Evolutionary conservation across 2,888 invertebrate species (phyloP), one percentile per base, ranked within the genome.

Genomic region (Entomobrya multifasciata): DNA sequence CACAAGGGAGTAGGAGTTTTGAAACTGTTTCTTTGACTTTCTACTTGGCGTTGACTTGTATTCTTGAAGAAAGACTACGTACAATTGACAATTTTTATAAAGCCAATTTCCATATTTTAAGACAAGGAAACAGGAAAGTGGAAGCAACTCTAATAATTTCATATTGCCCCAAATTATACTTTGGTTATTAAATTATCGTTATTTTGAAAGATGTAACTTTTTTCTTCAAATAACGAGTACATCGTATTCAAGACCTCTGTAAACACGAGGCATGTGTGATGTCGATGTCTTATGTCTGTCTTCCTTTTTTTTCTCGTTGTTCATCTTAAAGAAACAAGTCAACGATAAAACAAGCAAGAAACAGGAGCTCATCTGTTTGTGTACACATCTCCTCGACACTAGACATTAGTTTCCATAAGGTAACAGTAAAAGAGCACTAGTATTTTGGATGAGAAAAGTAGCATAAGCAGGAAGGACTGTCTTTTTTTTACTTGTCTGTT

Each of bases 171-270:
- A 74, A 74, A 55, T 74, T 74, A 74, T 55, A 74, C 55, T 74
- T 74, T 74, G 52, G 55, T 55, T 52, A 55, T 74, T 55, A 36
- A 55, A 74, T 74, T 55, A 74, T 74, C 55, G 74, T 74, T 11
- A 74, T 74, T 74, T 74, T 74, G 27, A 55, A 74, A 30, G 55
- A 74, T 36, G 36, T 55, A 30, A 25, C 17, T 27, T 72, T n/a
- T 49, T n/a, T 30, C 11, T 52, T 52, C 8, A 25, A 49, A 30
- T 30, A 55, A n/a, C 27, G n/a, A n/a, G n/a, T n/a, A n/a, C n/a
- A n/a, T n/a, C n/a, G n/a, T n/a, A n/a, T n/a, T n/a, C n/a, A n/a
- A n/a, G 1, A 70, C 15, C 15, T 47, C 47, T 44, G 44, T 25
- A 70, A 47, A 44, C 0, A 47, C 47, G 44, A 44, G 15, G 22